Evolutionary conservation across 2,797 vertebrate species (phyloP), one percentile per base, ranked within the genome.

Genomic region (Chiroxiphia lanceolata): DNA sequence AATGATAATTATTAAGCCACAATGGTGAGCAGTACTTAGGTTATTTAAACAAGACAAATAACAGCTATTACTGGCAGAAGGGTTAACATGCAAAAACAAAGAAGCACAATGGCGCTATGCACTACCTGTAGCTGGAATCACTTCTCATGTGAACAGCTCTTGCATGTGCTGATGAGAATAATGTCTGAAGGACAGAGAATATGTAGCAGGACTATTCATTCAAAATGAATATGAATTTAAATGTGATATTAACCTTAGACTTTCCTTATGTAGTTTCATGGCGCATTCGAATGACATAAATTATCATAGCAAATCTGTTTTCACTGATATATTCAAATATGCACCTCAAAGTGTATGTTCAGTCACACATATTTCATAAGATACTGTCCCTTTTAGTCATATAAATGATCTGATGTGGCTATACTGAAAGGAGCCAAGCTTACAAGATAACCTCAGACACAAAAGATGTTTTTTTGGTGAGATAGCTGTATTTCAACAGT

Each of bases 381-480:
- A 11, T 40, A 59, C 20, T 78, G 6, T 53, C 26, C 11, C 18
- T 67, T 85, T 78, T 33, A 36, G 21, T 65, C 36, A 44, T 13
- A 18, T 33, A 61, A 75, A 40, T 68, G 15, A n/a, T 40, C 47
- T 3, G 11, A 44, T 17, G 17, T 56, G 38, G 10, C 34, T 78
- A 47, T n/a, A 59, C 15, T 67, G 63, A 86, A 82, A 78, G 27
- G 4, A 84, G 16, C 8, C 25, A 68, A 76, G 64, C 3, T 70
- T 83, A 75, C 4, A 40, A 36, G n/a, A 65, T 4, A 61, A 40
- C 11, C 4, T 68, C 50, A 64, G 50, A 54, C 26, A 71, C 9
- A 80, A 42, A 15, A 44, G 4, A 15, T 25, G 22, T 0, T 0
- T 11, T 60, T 74, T 71, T 34, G 18, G n/a, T 60, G 47, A 47